Base-by-base conservation (phyloP, 64 coral and sea anemone species). In the Astreopora myriophthalma region DNA sequence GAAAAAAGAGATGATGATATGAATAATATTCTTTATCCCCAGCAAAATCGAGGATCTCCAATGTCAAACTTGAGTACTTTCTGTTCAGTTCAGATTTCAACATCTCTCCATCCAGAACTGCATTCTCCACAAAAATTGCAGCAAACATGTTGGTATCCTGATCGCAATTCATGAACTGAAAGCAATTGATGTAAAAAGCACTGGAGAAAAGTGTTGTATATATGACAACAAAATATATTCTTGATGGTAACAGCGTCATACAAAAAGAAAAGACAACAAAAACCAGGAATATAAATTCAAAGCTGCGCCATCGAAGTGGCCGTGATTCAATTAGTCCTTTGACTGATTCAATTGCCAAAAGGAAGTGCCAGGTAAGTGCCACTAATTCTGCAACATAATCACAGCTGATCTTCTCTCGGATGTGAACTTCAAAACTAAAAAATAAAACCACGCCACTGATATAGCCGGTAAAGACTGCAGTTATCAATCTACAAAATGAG, bases 11-110 rank as follows among this genome's bases (percentile, higher is more conserved):
- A 32, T 94, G 86, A 65, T 89, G 86, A 39, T 94, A 94, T 8
- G 76, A 77, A 22, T 94, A 75, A 52, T 89, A 89, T 28, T 94
- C 92, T 20, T 85, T 74, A 32, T 89, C 92, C 34, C 92, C 92
- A 64, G 77, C 92, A 94, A 94, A 94, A 79, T 94, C 92, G 16
- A 94, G 92, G 3, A 89, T 37, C 35, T 89, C 84, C 24, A 89
- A 55, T 73, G 89, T 94, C 0, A 89, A 23, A 17, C 51, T 84
- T 9, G 13, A n/a, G 20, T 64, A 89, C 52, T 65, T 80, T 14
- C 83, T 22, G 22, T 94, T 14, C 24, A 89, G 69, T 27, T 86
- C 86, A 25, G 2, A 3, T 14, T 55, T 55, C 16, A 14, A 55
- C 17, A 39, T 6, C 33, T 60, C 46, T 11, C 20, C 30, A 38